Evolutionary conservation across 2,888 invertebrate genomes (phyloP), one percentile per base, ranked within the genome.

Genomic region (Netelia virgata): DNA sequence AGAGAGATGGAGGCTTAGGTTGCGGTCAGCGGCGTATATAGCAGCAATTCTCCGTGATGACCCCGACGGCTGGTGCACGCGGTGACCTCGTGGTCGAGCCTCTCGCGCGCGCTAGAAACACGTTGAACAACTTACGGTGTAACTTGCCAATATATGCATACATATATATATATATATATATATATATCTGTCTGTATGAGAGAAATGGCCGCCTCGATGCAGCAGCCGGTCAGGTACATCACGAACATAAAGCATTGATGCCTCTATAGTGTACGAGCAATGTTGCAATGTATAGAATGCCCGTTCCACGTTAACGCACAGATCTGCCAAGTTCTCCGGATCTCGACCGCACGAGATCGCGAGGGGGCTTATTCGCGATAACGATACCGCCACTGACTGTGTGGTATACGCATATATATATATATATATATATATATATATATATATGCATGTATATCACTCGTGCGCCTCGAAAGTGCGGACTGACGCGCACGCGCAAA

Each of bases 71-170:
- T 89, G 88, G 89, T 90, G 90, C 90, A 88, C 90, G 85, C 88
- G 90, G 90, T 91, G 92, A 92, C 92, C 92, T 89, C 89, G 88
- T 87, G 88, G 88, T 59, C 64, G 64, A 84, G 69, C 55, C 55
- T 68, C 72, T 69, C 70, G 53, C 69, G 88, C 53, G 55, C 41
- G 87, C 88, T 89, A 85, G 86, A 87, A 91, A 91, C 92, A 91
- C 90, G 92, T 92, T 89, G 90, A 91, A 90, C 91, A 91, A 90
- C 90, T 92, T 91, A 89, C 69, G 74, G 50, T 78, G 28, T 43
- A 84, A 70, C 81, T 50, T 78, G 50, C 50, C 23, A n/a, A 64
- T 82, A 72, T 69, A 76, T 41, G 50, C 23, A 47, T 14, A 82
- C 23, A 61, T n/a, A 53, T 16, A 20, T n/a, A 43, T 50, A 61